Percentiles rank a stretch among this genome's conserved stretches.
Conservation (phyloP, 2,888 invertebrate species). For the Girardia tigrina region DNA sequence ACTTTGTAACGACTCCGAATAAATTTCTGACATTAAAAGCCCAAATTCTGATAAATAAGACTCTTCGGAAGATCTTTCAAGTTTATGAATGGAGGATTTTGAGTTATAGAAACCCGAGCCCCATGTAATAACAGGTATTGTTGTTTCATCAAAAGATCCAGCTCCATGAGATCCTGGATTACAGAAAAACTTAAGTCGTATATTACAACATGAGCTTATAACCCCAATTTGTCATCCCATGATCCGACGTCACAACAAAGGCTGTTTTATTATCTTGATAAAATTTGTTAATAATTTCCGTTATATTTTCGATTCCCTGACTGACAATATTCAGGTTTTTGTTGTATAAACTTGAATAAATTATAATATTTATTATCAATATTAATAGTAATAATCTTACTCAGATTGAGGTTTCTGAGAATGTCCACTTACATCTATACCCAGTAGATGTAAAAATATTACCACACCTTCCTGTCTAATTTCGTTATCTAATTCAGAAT, state of each 20-base stretch:
- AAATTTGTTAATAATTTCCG: conserved; percentile 58
- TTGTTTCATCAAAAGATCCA: conserved; percentile 68
- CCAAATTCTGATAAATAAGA: neutral
- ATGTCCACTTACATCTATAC: conserved; percentile 85
- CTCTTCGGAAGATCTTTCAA: neutral
- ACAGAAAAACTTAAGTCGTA: too few relatives aligned
- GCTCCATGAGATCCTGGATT: conserved; percentile 24
- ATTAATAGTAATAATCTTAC: conserved; percentile 55
- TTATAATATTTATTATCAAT: neutral
- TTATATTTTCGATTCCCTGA: conserved; percentile 60
- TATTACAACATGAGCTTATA: too few relatives aligned
- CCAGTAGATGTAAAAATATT: conserved; percentile 79
- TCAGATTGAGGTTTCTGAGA: conserved; percentile 72
- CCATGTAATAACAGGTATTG: conserved; percentile 83
- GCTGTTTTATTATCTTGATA: conserved; percentile 67
- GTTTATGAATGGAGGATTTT: neutral
- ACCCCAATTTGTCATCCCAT: conserved; percentile 99
- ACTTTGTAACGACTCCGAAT: conserved; percentile 27
- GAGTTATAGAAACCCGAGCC: conserved; percentile 64
- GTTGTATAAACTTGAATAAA: conserved; percentile 59
- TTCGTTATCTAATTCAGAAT: conserved; percentile 41
- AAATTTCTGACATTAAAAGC: neutral
- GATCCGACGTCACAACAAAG: conserved; percentile 82
- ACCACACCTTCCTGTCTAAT: conserved; percentile 54
- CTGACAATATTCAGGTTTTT: conserved; percentile 68